These are phyloP conservation scores for Cecropterus lyciades DNA, from an alignment of 1,140 invertebrate species.

Conservation along the genomic window DNA sequence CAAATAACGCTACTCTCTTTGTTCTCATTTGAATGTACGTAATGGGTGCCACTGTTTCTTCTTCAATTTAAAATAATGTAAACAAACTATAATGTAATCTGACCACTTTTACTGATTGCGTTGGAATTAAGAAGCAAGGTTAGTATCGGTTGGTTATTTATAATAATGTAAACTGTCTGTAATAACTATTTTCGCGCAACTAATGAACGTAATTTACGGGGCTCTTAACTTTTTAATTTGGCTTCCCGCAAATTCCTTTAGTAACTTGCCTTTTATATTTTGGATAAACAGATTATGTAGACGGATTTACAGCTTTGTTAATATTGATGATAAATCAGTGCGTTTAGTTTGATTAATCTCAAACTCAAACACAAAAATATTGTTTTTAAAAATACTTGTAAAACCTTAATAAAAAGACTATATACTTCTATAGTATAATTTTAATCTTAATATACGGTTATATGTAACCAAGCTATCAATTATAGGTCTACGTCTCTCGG, in stretches of 20 bases:
- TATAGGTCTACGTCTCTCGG: too few species aligned
- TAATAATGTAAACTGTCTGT: constrained; percentile 1
- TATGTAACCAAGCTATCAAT: too few species aligned
- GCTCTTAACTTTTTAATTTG: constrained; percentile 26
- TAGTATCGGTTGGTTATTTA: constrained; percentile 8
- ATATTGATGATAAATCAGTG: background rate
- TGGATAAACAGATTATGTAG: constrained; percentile 10
- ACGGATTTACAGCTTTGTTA: background rate
- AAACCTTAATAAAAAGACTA: too few species aligned
- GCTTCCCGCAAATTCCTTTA: background rate
- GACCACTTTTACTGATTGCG: constrained; percentile 42
- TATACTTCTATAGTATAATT: too few species aligned
- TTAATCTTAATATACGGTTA: too few species aligned
- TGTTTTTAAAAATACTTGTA: too few species aligned
- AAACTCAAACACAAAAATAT: too few species aligned
- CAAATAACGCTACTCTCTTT: constrained; percentile 42
- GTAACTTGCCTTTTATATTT: constrained; percentile 1
- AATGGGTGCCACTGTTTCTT: constrained; percentile 38
- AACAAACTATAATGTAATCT: constrained; percentile 49
- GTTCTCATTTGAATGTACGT: constrained; percentile 43
- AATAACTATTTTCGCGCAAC: constrained; percentile 17
- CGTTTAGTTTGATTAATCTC: background rate
- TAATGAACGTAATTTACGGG: constrained; percentile 16
- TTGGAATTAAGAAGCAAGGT: constrained; percentile 37
- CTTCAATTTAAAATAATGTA: constrained; percentile 44